Percentiles rank a stretch among this genome's conserved stretches.
Conservation (phyloP, 2,888 invertebrate species). For the Ochropleura plecta region DNA sequence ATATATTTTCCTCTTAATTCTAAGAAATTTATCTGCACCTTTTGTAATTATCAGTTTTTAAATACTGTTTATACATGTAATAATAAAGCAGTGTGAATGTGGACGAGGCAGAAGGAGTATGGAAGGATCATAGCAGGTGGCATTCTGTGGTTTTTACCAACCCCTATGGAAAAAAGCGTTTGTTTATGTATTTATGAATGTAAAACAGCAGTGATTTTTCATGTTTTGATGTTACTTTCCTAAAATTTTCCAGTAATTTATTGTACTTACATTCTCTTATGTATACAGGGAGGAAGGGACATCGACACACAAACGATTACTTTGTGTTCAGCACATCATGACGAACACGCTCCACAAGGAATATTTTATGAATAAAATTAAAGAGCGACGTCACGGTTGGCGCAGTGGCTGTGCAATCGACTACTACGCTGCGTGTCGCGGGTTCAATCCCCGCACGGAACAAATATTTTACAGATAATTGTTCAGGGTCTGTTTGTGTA, state of each 20-base stretch:
- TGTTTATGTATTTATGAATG: no score
- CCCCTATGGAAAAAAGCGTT: no score
- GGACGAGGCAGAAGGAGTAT: no score
- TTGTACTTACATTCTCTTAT: slow-evolving; percentile 31
- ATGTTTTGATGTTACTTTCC: slow-evolving; percentile 16
- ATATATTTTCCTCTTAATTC: slow-evolving; percentile 20
- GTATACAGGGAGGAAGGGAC: not conserved
- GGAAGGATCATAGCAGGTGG: no score
- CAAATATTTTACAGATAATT: no score
- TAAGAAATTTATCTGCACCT: slow-evolving; percentile 11
- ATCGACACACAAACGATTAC: not conserved
- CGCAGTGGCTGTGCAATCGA: no score
- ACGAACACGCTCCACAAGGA: not conserved
- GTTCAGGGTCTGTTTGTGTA: no score
- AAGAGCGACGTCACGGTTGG: no score
- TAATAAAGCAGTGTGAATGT: slow-evolving; percentile 4
- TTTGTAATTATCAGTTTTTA: slow-evolving; percentile 21
- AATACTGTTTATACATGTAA: slow-evolving; percentile 9
- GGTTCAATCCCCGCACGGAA: no score
- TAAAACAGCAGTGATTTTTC: slow-evolving; percentile 1
- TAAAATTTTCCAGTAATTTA: slow-evolving; percentile 44
- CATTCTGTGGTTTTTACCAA: no score
- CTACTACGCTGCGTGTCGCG: no score
- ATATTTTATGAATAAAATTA: not conserved
- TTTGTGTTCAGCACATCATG: not conserved